phyloP scores from a whole-genome alignment of 2,888 invertebrate genomes.

The Drosophila fulvimacula region DNA sequence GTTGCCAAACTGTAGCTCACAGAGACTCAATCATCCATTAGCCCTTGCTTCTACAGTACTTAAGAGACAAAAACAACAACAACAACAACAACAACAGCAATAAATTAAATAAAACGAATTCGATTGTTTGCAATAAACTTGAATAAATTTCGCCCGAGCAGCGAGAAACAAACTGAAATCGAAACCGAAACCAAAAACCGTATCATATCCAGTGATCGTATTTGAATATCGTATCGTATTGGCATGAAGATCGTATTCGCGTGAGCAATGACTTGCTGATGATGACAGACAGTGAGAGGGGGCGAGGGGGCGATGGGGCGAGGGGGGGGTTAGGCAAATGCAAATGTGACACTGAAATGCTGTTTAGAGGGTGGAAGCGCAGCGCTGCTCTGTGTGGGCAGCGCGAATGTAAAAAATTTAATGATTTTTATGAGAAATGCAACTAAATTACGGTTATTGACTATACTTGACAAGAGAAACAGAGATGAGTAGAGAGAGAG shows the following conservation, averaged over 20 bases:
- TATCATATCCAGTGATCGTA: slow-evolving; percentile 6
- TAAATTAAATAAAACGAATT: slow-evolving; percentile 51
- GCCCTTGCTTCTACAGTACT: not conserved
- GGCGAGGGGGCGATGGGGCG: not conserved
- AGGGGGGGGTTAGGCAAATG: no score
- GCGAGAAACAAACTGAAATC: slow-evolving; percentile 25
- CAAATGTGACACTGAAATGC: slow-evolving; percentile 44
- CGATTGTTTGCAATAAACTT: slow-evolving; percentile 61
- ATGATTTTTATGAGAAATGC: slow-evolving; percentile 18
- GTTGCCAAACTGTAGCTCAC: not conserved
- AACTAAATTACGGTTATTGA: slow-evolving; percentile 23
- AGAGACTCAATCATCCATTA: no score
- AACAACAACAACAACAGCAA: slow-evolving; percentile 25
- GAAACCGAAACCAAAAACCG: slow-evolving; percentile 29
- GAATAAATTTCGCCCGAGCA: slow-evolving; percentile 48
- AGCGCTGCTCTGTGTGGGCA: slow-evolving; percentile 42
- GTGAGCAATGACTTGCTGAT: slow-evolving; percentile 15
- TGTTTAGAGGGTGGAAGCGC: slow-evolving; percentile 17
- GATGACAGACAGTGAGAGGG: slow-evolving; percentile 7
- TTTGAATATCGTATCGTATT: slow-evolving; percentile 11
- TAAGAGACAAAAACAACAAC: not conserved
- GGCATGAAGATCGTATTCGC: not conserved
- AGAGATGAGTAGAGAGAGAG: not conserved
- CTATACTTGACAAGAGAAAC: not conserved
- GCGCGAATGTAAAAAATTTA: slow-evolving; percentile 4